Conservation (phyloP, 2,113 vertebrate species). For the Odontophorus gujanensis region DNA sequence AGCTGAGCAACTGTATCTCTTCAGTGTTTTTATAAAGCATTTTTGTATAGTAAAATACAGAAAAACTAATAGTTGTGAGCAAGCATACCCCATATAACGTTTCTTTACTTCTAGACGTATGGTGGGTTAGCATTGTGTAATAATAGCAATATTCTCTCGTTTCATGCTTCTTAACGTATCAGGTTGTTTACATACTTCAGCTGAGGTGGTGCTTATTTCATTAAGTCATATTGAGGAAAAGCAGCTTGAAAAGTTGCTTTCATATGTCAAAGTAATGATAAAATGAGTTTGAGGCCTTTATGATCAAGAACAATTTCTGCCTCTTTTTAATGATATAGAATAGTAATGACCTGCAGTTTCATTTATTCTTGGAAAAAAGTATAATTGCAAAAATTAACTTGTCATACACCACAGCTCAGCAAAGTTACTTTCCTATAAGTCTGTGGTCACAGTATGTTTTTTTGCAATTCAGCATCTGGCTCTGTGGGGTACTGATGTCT, state of each 20-base stretch:
- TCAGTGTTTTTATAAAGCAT: slow-evolving; percentile 15
- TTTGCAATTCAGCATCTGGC: slow-evolving; percentile 87
- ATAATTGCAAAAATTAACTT: slow-evolving; percentile 88
- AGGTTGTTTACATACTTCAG: slow-evolving; percentile 64
- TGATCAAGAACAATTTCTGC: slow-evolving; percentile 72
- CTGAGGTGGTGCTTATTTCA: slow-evolving; percentile 70
- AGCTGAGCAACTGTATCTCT: slow-evolving; percentile 37
- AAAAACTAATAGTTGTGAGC: slow-evolving; percentile 55
- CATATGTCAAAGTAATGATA: slow-evolving; percentile 70
- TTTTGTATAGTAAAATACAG: slow-evolving; percentile 6
- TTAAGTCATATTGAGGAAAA: slow-evolving; percentile 66
- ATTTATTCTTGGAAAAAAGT: slow-evolving; percentile 85
- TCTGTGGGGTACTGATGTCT: slow-evolving; percentile 89
- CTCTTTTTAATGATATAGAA: slow-evolving; percentile 78
- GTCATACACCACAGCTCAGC: slow-evolving; percentile 84
- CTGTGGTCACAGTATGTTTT: slow-evolving; percentile 86
- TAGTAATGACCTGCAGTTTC: slow-evolving; percentile 79
- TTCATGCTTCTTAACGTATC: slow-evolving; percentile 42
- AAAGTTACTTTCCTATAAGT: slow-evolving; percentile 83
- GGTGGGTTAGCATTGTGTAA: slow-evolving; percentile 35
- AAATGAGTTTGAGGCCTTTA: slow-evolving; percentile 75
- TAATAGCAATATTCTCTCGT: slow-evolving; percentile 37
- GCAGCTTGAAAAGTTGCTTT: slow-evolving; percentile 74
- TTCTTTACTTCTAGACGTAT: slow-evolving; percentile 15
- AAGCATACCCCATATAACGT: background rate